These are phyloP conservation scores for Idris sp. DNA, from an alignment of 1,140 invertebrate species.

Conservation along the genomic window DNA sequence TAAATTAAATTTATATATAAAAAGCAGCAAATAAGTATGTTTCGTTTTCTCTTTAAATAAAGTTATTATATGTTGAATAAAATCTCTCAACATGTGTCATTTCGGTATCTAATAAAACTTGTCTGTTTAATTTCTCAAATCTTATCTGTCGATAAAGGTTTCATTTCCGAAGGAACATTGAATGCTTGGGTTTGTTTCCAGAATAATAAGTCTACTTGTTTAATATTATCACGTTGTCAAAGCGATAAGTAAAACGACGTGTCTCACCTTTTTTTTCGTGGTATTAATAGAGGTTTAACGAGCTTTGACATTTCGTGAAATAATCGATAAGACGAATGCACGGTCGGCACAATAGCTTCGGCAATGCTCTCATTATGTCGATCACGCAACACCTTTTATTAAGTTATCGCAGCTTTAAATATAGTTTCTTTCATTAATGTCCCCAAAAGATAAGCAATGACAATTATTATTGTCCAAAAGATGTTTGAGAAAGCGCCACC, in stretches of 20 bases:
- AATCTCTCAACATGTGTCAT: no score
- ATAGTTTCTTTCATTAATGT: constrained; percentile 16
- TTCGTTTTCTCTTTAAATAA: no score
- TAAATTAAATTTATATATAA: no score
- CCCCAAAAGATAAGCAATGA: constrained; percentile 41
- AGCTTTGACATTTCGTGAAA: constrained; percentile 53
- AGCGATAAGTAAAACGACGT: constrained; percentile 16
- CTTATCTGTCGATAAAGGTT: constrained; percentile 16
- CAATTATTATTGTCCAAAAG: constrained; percentile 8
- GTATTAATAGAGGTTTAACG: constrained; percentile 51
- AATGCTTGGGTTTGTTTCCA: not conserved
- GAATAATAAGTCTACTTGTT: constrained; percentile 25
- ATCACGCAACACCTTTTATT: constrained; percentile 48
- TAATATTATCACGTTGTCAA: constrained; percentile 32
- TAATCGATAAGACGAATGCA: constrained; percentile 58
- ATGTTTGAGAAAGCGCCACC: no score
- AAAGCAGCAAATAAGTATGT: no score
- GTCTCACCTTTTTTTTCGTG: constrained; percentile 31
- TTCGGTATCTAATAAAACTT: no score
- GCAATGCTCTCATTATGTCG: constrained; percentile 54
- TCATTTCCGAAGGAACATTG: not conserved
- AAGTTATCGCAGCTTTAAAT: constrained; percentile 43
- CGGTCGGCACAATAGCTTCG: constrained; percentile 24
- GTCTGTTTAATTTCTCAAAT: not conserved
- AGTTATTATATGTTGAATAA: no score